phyloP scores from a whole-genome alignment of 2,113 vertebrate species.

The Melanocharis versteri region DNA sequence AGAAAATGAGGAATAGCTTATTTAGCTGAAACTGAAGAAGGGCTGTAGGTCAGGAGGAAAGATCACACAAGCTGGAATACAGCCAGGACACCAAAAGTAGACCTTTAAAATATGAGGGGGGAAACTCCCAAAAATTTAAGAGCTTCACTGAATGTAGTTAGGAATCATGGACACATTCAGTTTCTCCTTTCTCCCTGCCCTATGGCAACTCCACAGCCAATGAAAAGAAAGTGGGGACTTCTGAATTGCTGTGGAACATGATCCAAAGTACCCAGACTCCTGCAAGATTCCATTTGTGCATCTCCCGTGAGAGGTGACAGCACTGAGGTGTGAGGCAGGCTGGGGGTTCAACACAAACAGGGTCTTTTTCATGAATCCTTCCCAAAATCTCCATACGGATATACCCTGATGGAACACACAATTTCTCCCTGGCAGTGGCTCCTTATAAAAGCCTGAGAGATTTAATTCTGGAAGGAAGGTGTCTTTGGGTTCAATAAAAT shows the following conservation, averaged over 20 bases:
- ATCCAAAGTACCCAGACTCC: background rate
- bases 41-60: background rate
- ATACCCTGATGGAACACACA: background rate
- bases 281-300: background rate
- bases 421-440: background rate
- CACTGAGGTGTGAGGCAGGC: background rate
- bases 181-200: background rate
- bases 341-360: background rate
- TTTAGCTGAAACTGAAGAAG: background rate
- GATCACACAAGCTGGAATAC: background rate
- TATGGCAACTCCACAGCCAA: background rate
- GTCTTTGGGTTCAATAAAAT: background rate
- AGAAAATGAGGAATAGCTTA: constrained; percentile 15
- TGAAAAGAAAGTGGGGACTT: background rate
- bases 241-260: background rate
- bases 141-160: background rate
- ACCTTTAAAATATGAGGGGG: background rate
- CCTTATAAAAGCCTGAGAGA: background rate
- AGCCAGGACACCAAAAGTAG: background rate
- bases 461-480: background rate
- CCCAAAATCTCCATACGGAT: background rate
- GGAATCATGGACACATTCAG: background rate
- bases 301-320: background rate
- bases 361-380: background rate
- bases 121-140: background rate